These are phyloP conservation scores for Proteles cristata DNA, from an alignment of 2,113 vertebrate species.

Conservation along the genomic window DNA sequence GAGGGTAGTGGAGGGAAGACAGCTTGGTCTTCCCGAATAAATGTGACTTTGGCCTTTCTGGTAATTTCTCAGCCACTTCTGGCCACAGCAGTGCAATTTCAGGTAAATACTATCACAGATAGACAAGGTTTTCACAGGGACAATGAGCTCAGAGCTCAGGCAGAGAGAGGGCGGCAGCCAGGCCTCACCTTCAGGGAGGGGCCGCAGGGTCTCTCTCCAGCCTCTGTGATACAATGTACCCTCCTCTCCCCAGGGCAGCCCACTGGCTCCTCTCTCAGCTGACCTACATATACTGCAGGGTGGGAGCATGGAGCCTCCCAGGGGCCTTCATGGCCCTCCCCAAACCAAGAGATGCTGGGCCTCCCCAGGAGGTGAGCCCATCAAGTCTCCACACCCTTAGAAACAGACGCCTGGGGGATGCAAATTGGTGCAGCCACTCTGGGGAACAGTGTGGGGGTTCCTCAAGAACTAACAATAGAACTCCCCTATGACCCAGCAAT, in stretches of 20 bases:
- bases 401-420: background rate
- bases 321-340: background rate
- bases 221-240: background rate
- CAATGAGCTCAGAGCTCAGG: background rate
- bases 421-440: too few relatives aligned
- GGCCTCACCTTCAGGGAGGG: background rate
- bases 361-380: background rate
- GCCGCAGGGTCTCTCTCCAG: rapidly evolving
- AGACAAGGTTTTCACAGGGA: too few relatives aligned
- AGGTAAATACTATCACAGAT: background rate
- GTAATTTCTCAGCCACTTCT: background rate
- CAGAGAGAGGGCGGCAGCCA: too few relatives aligned
- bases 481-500: too few relatives aligned
- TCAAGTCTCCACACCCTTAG: too few relatives aligned
- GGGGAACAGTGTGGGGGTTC: too few relatives aligned
- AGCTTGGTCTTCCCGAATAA: background rate
- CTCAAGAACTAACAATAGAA: too few relatives aligned
- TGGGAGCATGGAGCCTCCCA: background rate
- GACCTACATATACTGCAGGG: background rate
- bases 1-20: background rate
- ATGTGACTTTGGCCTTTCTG: background rate
- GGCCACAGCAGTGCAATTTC: too few relatives aligned
- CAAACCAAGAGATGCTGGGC: background rate
- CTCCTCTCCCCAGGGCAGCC: background rate
- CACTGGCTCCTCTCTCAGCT: background rate